These are phyloP conservation scores for Mormyrus lacerda DNA, from an alignment of 2,113 vertebrate species.

Conservation along the genomic window DNA sequence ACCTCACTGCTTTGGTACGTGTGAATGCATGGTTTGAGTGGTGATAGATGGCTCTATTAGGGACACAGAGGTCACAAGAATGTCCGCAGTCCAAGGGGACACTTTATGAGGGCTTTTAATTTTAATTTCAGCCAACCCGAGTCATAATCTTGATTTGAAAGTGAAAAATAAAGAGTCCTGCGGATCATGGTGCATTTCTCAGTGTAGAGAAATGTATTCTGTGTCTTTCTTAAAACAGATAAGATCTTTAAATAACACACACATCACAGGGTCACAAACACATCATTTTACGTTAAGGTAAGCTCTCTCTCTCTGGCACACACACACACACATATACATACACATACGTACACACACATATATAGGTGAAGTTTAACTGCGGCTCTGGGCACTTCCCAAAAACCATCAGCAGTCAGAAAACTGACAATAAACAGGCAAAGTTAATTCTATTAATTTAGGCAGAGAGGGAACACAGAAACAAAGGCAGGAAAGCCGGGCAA, in stretches of 20 bases:
- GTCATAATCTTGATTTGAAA: no score
- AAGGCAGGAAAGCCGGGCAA: background rate
- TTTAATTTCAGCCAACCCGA: no score
- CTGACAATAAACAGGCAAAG: background rate
- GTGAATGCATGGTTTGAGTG: no score
- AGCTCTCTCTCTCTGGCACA: background rate
- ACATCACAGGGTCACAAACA: background rate
- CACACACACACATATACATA: background rate
- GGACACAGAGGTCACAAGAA: no score
- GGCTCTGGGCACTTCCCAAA: background rate
- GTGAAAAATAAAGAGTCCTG: no score
- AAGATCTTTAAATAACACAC: background rate
- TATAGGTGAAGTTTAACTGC: background rate
- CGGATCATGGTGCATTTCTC: background rate
- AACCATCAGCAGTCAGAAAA: background rate
- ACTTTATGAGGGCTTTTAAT: no score
- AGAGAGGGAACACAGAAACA: background rate
- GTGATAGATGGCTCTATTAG: no score
- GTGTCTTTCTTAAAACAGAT: background rate
- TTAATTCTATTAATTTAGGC: background rate
- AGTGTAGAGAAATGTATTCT: background rate
- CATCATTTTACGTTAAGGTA: background rate
- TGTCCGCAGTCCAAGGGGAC: no score
- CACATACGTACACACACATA: background rate
- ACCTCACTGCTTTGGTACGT: no score